Percentiles rank a stretch among this genome's conserved stretches.
Evolutionary conservation across 2,888 invertebrate genomes (phyloP).

Genomic region (Drosophila pullipes): DNA sequence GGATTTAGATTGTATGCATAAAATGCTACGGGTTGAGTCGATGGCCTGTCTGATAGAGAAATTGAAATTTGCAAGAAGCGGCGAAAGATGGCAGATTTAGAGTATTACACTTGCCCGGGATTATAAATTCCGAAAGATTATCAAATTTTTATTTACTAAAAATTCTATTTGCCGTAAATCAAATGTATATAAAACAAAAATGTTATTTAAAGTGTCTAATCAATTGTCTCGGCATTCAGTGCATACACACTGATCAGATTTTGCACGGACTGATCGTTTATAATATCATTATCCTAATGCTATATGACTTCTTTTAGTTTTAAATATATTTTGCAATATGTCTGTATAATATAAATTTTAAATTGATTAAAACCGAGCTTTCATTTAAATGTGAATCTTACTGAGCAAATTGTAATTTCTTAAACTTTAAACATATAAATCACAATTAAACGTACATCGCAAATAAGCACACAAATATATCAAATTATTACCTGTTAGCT

Average conservation of each 20-base stretch:
- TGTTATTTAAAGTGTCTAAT: neutral
- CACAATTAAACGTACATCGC: neutral
- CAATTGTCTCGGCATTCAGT: neutral
- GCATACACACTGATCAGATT: neutral
- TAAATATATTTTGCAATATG: neutral
- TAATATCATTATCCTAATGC: neutral
- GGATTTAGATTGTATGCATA: conserved; percentile 33
- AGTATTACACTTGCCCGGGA: neutral
- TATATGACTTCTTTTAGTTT: neutral
- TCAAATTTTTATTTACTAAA: conserved; percentile 17
- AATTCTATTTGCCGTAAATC: conserved; percentile 1
- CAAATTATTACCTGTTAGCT: neutral
- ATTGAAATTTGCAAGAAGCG: conserved; percentile 45
- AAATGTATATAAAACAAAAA: neutral
- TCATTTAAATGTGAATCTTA: neutral
- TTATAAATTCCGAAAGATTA: conserved; percentile 28
- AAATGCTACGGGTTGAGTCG: conserved; percentile 38
- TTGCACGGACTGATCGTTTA: neutral
- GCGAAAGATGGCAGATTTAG: conserved; percentile 5
- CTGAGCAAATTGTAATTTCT: neutral
- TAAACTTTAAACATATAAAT: neutral
- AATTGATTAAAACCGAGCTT: neutral
- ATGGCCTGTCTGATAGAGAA: conserved; percentile 52
- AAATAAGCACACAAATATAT: neutral
- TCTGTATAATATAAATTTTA: neutral